Evolutionary conservation across 2,888 invertebrate genomes (phyloP).

Genomic region (Ptilodon capucinus): DNA sequence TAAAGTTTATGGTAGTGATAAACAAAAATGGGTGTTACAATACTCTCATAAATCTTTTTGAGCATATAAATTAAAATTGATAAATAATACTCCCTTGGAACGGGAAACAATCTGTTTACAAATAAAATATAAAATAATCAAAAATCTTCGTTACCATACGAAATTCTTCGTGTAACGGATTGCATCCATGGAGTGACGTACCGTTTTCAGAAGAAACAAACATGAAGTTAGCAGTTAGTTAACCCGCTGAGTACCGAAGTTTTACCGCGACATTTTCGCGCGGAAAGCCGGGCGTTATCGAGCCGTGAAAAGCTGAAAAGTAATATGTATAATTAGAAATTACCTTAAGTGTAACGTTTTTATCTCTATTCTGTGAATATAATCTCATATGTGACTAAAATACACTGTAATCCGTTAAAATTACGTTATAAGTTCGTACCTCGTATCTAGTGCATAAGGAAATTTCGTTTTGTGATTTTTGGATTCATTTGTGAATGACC

Average conservation of each 20-base stretch:
- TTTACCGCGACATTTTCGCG: slow-evolving; percentile 83
- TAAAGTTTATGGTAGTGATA: too few species aligned
- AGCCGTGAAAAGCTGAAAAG: slow-evolving; percentile 78
- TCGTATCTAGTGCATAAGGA: slow-evolving; percentile 56
- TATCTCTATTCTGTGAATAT: slow-evolving; percentile 47
- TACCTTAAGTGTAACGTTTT: slow-evolving; percentile 42
- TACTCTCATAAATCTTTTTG: too few species aligned
- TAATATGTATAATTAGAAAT: slow-evolving; percentile 53
- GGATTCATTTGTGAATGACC: slow-evolving; percentile 76
- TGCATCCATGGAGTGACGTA: slow-evolving; percentile 51
- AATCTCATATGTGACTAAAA: slow-evolving; percentile 42
- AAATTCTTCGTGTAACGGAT: slow-evolving; percentile 46
- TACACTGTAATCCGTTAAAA: slow-evolving; percentile 40
- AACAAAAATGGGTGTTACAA: too few species aligned
- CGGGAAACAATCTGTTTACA: neutral
- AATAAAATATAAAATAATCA: neutral
- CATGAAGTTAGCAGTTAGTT: slow-evolving; percentile 69
- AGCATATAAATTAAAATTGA: too few species aligned
- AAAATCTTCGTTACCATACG: neutral
- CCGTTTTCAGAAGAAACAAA: slow-evolving; percentile 77
- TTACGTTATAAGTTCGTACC: slow-evolving; percentile 41
- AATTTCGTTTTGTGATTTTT: slow-evolving; percentile 63
- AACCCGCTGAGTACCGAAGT: slow-evolving; percentile 59
- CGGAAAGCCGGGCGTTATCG: slow-evolving; percentile 82
- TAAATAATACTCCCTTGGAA: neutral